Evolutionary conservation across 2,113 vertebrate species (phyloP).

Genomic region (Halichoerus grypus): DNA sequence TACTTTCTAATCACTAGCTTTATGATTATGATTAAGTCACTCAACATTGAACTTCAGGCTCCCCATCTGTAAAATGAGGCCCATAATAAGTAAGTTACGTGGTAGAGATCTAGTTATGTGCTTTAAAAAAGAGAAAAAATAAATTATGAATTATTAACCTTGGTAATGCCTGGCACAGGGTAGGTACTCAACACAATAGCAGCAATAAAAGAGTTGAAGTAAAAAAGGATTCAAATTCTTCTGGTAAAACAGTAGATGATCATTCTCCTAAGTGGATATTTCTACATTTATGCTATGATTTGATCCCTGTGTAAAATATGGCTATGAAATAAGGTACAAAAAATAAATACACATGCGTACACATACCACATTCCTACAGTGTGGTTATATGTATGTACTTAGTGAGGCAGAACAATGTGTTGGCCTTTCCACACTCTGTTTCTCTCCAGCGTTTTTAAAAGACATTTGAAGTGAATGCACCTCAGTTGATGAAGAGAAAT

Average conservation of each 20-base stretch:
- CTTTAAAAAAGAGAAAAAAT: not conserved
- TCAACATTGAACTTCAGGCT: not conserved
- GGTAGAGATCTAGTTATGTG: not conserved
- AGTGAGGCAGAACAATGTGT: not conserved
- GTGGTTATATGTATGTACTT: not conserved
- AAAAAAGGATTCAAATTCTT: not conserved
- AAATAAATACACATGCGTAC: not conserved
- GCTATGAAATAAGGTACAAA: not conserved
- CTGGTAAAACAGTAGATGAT: not conserved
- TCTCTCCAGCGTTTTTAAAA: not conserved
- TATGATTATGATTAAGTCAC: not conserved
- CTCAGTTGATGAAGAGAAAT: not conserved
- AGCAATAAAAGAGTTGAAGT: not conserved
- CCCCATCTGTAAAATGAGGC: not conserved
- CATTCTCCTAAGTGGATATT: not conserved
- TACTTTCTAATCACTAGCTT: not conserved
- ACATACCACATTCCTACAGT: not conserved
- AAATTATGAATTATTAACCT: slow-evolving; percentile 16
- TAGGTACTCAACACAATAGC: not conserved
- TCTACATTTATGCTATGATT: not conserved
- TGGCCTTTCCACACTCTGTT: not conserved
- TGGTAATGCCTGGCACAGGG: not conserved
- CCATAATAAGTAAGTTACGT: not conserved
- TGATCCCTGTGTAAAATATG: not conserved
- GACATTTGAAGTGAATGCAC: not conserved